Conservation (phyloP, 2,113 vertebrate species). For the Tachysurus fulvidraco region DNA sequence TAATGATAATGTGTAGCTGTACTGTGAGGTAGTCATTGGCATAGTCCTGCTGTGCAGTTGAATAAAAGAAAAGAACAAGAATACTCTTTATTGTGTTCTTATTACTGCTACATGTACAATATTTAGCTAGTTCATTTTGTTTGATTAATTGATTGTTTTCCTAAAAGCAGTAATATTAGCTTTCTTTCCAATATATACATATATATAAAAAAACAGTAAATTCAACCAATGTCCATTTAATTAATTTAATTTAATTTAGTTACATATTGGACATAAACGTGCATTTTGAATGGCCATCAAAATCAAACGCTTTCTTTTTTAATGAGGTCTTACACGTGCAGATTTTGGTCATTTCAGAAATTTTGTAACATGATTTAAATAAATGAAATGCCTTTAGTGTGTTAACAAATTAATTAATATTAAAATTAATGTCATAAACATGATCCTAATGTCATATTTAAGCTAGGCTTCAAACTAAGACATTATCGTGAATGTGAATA, state of each 20-base stretch:
- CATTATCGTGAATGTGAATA: not conserved
- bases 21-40: not conserved
- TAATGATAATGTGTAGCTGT: not conserved
- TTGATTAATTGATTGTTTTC: not conserved
- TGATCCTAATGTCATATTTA: not conserved
- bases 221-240: not conserved
- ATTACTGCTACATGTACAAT: not conserved
- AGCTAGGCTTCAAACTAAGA: not conserved
- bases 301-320: not conserved
- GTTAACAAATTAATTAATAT: not conserved
- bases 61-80: not conserved
- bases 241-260: not conserved
- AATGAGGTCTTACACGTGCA: not conserved
- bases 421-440: not conserved
- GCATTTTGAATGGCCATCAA: not conserved
- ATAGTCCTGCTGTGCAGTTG: not conserved
- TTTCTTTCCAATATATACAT: not conserved
- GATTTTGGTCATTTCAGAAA: not conserved
- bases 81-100: not conserved
- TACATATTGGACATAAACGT: not conserved
- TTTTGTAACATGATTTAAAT: not conserved
- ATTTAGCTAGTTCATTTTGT: not conserved
- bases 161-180: not conserved
- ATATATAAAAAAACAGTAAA: too few relatives aligned
- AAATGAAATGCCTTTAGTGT: not conserved